Percentiles rank a stretch among this genome's conserved stretches.
Evolutionary conservation across 1,140 invertebrate genomes (phyloP).

Genomic region (Calephelis virginiensis): DNA sequence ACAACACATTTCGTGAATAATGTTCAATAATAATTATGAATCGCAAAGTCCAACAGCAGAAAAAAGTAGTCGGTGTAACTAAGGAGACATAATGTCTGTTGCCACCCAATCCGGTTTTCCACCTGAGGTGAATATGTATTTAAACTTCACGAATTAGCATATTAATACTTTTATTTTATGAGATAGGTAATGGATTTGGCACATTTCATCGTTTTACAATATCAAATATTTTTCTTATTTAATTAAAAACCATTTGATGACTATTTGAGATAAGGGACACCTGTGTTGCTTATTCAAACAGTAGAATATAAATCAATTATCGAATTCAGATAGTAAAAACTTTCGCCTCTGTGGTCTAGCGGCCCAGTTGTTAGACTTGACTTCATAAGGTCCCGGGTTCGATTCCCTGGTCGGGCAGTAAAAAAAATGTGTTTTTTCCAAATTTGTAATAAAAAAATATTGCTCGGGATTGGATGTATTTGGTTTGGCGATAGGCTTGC

Average conservation of each 20-base stretch:
- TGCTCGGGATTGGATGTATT: too few relatives aligned
- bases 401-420: too few relatives aligned
- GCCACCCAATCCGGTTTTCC: conserved; percentile 67
- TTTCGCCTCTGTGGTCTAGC: too few relatives aligned
- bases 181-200: conserved; percentile 35
- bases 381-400: too few relatives aligned
- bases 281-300: neutral
- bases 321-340: too few relatives aligned
- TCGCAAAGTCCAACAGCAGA: conserved; percentile 16
- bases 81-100: conserved; percentile 69
- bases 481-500: too few relatives aligned
- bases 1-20: too few relatives aligned
- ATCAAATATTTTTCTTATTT: conserved; percentile 20
- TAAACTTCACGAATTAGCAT: conserved; percentile 57
- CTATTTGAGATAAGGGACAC: conserved; percentile 3
- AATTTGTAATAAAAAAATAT: too few relatives aligned
- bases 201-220: conserved; percentile 26
- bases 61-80: conserved; percentile 18
- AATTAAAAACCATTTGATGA: conserved; percentile 13
- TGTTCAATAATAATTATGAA: neutral
- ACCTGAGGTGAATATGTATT: conserved; percentile 65
- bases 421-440: too few relatives aligned
- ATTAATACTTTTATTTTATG: conserved; percentile 64
- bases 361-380: too few relatives aligned
- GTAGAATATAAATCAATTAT: too few relatives aligned